Evolutionary conservation across 1,140 invertebrate species (phyloP), one percentile per base, ranked within the genome.

Genomic region (Chlorops oryzae): DNA sequence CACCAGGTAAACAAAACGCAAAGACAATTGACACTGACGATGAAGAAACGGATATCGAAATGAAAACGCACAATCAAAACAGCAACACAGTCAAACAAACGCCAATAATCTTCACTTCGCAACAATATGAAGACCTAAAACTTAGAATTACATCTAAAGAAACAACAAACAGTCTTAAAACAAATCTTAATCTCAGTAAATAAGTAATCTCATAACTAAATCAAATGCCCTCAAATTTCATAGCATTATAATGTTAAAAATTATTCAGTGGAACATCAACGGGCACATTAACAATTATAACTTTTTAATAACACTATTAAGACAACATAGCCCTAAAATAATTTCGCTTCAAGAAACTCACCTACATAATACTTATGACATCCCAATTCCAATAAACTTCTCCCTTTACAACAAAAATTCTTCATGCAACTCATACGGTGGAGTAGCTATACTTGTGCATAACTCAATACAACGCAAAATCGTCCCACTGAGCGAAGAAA

Each of bases 201-300:
- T 9, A n/a, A 32, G 6, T 9, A 32, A 32, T 32, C n/a, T 9
- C 6, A n/a, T 32, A 32, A 9, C 27, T 24, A 23, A 5, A 25
- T 43, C 15, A 5, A 10, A 13, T 43, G 3, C 2, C 27, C 15
- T 43, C 6, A 25, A 5, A 13, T 1, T 24, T n/a, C n/a, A 24
- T 43, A 21, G 12, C 17, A 13, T 47, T 17, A 38, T 47, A 6
- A n/a, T 46, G 47, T 18, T 57, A 34, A 52, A 51, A 41, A 21
- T 50, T 20, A 13, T 58, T 2, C 53, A 58, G 37, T 57, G 52
- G 47, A 57, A 55, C 15, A 20, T 50, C 24, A 57, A 50, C 4
- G 50, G 50, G 9, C 52, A 55, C 12, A 39, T 34, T 4, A 55
- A 55, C 28, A 57, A 55, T 17, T 55, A 55, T 18, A 52, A 28